Base-by-base conservation (phyloP, 2,888 invertebrate genomes). In the Eutolmus rufibarbis region DNA sequence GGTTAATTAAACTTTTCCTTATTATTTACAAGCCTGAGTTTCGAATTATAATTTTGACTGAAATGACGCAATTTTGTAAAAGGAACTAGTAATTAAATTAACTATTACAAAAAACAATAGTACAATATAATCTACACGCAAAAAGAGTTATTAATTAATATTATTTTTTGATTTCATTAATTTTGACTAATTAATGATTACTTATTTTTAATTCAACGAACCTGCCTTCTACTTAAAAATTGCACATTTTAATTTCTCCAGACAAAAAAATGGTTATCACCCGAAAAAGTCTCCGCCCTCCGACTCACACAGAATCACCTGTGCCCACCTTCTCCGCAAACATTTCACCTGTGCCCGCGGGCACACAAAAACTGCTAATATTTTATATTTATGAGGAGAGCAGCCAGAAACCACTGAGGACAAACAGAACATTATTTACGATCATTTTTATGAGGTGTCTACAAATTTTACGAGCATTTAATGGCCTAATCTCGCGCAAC, bases 391-490 rank as follows among this genome's bases (percentile, higher is more conserved):
- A 78, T 57, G 19, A 78, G 23, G 43, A 86, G 74, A 43, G 8
- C 74, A 28, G 31, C 46, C 23, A 51, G 46, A 76, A 51, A 86
- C 86, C 77, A 86, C 57, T 79, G 46, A 74, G 66, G 78, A 81
- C 86, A 34, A 89, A 86, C 86, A 89, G 86, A 78, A 89, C 89
- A 90, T 91, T 91, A 92, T 92, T 92, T 92, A 92, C 92, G 92
- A 91, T 92, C 91, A 91, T 91, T 92, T 92, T 92, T 92, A 93
- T 92, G 93, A 93, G 91, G 92, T 92, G 92, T 91, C 92, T 92
- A 93, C 92, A 92, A 92, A 92, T 92, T 92, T 92, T 92, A 92
- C 91, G 92, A 91, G 90, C 91, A 92, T 93, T 92, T 93, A 92
- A 92, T 92, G 91, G 92, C 90, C 90, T 89, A 89, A 89, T 88